Base-by-base conservation (phyloP, 2,888 invertebrate species). In the Eumacrocentrus americanus region DNA sequence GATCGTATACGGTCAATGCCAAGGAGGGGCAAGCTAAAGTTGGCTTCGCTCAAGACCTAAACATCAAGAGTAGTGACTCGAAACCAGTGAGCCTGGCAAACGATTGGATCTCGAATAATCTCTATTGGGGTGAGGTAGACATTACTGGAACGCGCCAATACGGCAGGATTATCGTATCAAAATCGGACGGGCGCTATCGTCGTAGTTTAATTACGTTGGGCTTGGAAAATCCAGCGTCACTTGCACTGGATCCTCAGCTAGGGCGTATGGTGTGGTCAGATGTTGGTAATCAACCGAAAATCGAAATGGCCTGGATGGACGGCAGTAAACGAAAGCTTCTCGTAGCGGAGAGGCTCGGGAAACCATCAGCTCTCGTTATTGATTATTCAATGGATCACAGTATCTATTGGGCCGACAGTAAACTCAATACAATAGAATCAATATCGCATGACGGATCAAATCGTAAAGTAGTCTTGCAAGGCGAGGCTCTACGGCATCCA, bases 241-340 rank as follows among this genome's bases (percentile, higher is more conserved):
- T 99, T 16, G 96, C 88, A 0, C 86, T 97, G 0, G 95, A 97
- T 83, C 94, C 94, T 0, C 89, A 91, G 69, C 80, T 88, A 62
- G 96, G 97, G 1, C 84, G 88, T 66, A 89, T 98, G 87, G 94
- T 92, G 82, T 99, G 98, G 96, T 88, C 95, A 0, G 97, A 98
- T 79, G 91, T 92, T 0, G 95, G 97, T 3, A 89, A 90, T 0
- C 89, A 89, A 2, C 94, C 95, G 0, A 98, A 96, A 81, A 95
- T 99, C 63, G 98, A 98, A 79, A 88, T 90, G 2, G 88, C 95
- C 1, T 98, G 97, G 95, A 94, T 98, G 95, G 98, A 97, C 75
- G 98, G 98, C 0, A 91, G 91, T 0, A 91, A 94, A 77, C 86
- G 96, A 1, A 84, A 90, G 55, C 88, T 91, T 0, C 80, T 99